Conservation (phyloP, 2,888 invertebrate genomes). For the Ceriagrion tenellum region DNA sequence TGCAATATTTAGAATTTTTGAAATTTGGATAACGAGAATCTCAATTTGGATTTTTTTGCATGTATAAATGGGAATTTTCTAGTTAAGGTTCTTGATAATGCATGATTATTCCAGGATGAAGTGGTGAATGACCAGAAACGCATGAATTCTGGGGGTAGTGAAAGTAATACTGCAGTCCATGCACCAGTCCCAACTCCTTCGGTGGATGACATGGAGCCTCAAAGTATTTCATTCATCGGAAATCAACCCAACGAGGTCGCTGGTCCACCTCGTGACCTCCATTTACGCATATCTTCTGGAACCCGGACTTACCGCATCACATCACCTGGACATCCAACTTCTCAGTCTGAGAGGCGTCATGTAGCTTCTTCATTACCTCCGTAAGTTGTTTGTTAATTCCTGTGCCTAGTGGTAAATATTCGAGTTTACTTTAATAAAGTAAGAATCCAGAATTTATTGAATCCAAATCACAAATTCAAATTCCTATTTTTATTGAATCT, state of each 20-base stretch:
- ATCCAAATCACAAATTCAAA: no score
- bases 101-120: constrained; percentile 4
- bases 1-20: not conserved
- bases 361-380: constrained; percentile 52
- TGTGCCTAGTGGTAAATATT: not conserved
- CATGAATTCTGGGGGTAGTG: not conserved
- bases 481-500: no score
- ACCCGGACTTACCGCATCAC: constrained; percentile 93
- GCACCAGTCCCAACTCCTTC: constrained; percentile 84
- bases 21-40: not conserved
- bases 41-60: not conserved
- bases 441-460: no score
- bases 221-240: constrained; percentile 95
- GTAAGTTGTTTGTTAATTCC: not conserved
- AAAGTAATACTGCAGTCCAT: constrained; percentile 75
- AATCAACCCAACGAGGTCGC: constrained; percentile 77
- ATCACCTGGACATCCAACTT: constrained; percentile 88
- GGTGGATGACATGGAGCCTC: constrained; percentile 94
- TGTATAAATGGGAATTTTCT: not conserved
- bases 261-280: constrained; percentile 61
- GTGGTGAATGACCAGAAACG: constrained; percentile 31
- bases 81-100: not conserved
- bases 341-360: constrained; percentile 71
- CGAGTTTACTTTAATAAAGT: no score
- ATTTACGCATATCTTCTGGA: constrained; percentile 83